phyloP scores from a whole-genome alignment of 1,140 invertebrate species.

The Drosophila mauritiana region DNA sequence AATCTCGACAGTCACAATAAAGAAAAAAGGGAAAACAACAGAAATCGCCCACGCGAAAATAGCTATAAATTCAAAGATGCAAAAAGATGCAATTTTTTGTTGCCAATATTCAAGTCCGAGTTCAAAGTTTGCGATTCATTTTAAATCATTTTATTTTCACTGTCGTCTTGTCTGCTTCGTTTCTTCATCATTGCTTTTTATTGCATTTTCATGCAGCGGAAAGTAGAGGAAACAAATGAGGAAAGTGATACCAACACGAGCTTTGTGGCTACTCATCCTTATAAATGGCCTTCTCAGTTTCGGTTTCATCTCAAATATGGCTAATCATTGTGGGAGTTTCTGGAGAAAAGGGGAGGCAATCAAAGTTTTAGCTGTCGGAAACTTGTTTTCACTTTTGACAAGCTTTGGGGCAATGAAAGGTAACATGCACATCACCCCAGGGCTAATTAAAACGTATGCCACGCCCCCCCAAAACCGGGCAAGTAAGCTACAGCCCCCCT shows the following conservation, averaged over 20 bases:
- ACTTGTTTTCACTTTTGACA: conserved; percentile 46
- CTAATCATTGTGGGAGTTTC: conserved; percentile 44
- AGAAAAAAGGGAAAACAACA: conserved; percentile 17
- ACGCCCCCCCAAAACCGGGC: conserved; percentile 1
- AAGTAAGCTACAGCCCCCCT: conserved; percentile 15
- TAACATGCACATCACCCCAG: conserved; percentile 29
- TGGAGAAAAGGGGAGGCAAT: conserved; percentile 3
- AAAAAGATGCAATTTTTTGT: conserved; percentile 15
- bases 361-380: conserved; percentile 41
- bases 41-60: conserved; percentile 64
- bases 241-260: conserved; percentile 43
- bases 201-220: conserved; percentile 46
- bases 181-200: conserved; percentile 28
- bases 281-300: conserved; percentile 34
- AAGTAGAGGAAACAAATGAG: conserved; percentile 38
- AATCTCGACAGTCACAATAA: conserved; percentile 29
- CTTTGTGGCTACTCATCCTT: conserved; percentile 47
- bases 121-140: conserved; percentile 71
- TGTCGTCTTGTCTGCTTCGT: conserved; percentile 25
- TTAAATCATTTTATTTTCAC: conserved; percentile 69
- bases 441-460: conserved; percentile 26
- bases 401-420: conserved; percentile 38
- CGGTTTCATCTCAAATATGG: conserved; percentile 43
- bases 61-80: conserved; percentile 49
- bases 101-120: conserved; percentile 57